Base-by-base conservation (phyloP, 1,140 invertebrate genomes). In the Triops cancriformis region DNA sequence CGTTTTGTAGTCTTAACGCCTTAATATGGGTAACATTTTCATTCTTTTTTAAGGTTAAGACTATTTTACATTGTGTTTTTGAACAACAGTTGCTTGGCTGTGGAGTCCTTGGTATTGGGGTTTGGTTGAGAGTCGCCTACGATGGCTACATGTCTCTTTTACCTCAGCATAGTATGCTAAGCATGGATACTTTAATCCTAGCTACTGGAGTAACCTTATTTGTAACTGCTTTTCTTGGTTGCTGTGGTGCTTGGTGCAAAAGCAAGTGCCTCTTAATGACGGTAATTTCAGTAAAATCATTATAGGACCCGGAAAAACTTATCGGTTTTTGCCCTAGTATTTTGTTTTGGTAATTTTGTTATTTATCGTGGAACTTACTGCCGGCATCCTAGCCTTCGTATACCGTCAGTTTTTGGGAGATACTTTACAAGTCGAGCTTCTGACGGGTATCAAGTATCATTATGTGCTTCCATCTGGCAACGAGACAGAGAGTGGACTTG, bases 171-270 rank as follows among this genome's bases (percentile, higher is more conserved):
- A 88, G 88, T 43, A 86, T 89, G 73, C 84, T 91, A 72, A 91
- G 90, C 81, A 90, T 89, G 26, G 91, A 93, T 82, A 88, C 88
- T 12, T 82, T 93, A 72, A 87, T 91, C 79, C 88, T 93, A 73
- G 86, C 86, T 37, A 86, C 89, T 23, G 92, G 92, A 74, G 87
- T 89, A 45, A 81, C 91, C 51, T 89, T 89, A 26, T 91, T 93
- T 81, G 86, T 92, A 73, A 86, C 93, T 1, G 90, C 91, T 41
- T 92, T 93, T 84, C 90, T 92, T 80, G 92, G 91, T 75, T 94
- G 92, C 84, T 93, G 92, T 83, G 92, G 92, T 12, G 89, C 91
- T 72, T 93, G 91, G 91, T 91, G 92, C 82, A 90, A 93, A 83
- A 93, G 89, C 43, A 88, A 90, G 82, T 92, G 90, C 81, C 87